These are phyloP conservation scores for Drosophila asahinai DNA, from an alignment of 1,140 invertebrate species.

Conservation along the genomic window DNA sequence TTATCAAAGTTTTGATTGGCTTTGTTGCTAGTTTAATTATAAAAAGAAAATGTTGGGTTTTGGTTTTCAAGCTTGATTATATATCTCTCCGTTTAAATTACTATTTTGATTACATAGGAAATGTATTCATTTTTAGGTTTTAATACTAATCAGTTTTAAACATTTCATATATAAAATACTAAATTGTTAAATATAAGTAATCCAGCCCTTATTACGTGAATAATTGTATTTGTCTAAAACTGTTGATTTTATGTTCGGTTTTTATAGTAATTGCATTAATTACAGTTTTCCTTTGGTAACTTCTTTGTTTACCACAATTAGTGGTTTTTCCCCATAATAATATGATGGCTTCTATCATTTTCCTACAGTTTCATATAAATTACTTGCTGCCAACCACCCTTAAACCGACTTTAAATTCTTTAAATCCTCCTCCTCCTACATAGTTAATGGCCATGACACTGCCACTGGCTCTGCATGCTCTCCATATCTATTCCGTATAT, in stretches of 20 bases:
- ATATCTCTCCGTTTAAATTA: too few species aligned
- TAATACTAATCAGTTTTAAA: too few species aligned
- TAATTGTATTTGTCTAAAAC: too few species aligned
- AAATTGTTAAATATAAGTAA: too few species aligned
- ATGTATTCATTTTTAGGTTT: too few species aligned
- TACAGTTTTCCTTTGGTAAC: neutral
- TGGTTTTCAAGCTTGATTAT: neutral
- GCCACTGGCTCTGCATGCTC: conserved; percentile 21
- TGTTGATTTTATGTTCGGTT: neutral
- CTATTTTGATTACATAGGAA: too few species aligned
- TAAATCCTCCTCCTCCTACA: conserved; percentile 35
- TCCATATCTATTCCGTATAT: conserved; percentile 30
- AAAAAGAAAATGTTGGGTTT: neutral
- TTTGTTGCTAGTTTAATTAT: neutral
- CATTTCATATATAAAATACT: too few species aligned
- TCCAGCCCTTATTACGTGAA: too few species aligned
- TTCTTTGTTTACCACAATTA: conserved; percentile 2
- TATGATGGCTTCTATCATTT: neutral
- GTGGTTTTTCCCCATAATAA: neutral
- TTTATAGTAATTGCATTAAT: neutral
- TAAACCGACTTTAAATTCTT: conserved; percentile 39
- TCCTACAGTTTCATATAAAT: neutral
- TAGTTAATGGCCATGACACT: conserved; percentile 48
- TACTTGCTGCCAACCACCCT: neutral
- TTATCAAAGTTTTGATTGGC: neutral